Evolutionary conservation across 2,888 invertebrate genomes (phyloP), one percentile per base, ranked within the genome.

Genomic region (Alentia gelatinosa): DNA sequence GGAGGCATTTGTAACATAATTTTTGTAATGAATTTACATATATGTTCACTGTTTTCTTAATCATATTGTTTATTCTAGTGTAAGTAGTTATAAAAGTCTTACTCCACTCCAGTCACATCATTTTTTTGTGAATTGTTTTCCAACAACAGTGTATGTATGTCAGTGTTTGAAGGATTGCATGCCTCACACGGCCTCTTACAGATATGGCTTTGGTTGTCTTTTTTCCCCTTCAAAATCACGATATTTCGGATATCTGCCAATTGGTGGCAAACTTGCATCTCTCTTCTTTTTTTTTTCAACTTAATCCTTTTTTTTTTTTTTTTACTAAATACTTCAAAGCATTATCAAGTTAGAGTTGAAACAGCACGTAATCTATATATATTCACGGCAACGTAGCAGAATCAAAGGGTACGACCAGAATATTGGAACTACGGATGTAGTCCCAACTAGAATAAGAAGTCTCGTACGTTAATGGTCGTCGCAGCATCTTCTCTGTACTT

Each of bases 401-500:
- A 12, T 19, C 47, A 47, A 47, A 47, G 47, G 19, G 19, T 47
- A 12, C 9, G 9, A 47, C 47, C 19, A 19, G 47, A 47, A 47
- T 19, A 47, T 47, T 47, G 9, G 9, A 47, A 47, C 19, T 9
- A 19, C 47, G 9, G 47, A 47, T 47, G 47, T 47, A 47, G 47
- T 12, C n/a, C n/a, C n/a, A n/a, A n/a, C n/a, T n/a, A n/a, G n/a
- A n/a, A n/a, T n/a, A n/a, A n/a, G n/a, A n/a, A n/a, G n/a, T n/a
- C n/a, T n/a, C 90, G 3, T 40, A 90, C 90, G 23, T 90, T 96
- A 83, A 96, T 95, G 90, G 92, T 93, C 40, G 94, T 90, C 7
- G 93, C 94, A 63, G 95, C 94, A 39, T 93, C 91, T 63, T 98
- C 98, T 92, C 97, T 97, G 92, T 97, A 97, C 95, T 98, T 98